These are phyloP conservation scores for Lissonota sp. DNA, from an alignment of 2,888 invertebrate species.

Conservation along the genomic window DNA sequence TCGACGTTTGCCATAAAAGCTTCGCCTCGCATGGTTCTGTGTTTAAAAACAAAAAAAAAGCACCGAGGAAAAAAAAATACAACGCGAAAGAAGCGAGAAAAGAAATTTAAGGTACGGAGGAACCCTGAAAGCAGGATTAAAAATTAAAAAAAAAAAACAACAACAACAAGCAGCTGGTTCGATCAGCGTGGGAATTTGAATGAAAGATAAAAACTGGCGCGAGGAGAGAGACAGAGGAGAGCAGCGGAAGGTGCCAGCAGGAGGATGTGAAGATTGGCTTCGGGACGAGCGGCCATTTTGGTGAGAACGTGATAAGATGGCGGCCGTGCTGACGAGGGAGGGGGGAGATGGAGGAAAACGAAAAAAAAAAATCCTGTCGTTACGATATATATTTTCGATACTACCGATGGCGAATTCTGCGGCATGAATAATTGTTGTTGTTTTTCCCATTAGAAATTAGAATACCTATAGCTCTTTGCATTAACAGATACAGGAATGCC, in stretches of 20 bases:
- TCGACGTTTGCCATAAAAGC: conserved; percentile 83
- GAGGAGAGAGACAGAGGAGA: conserved; percentile 13
- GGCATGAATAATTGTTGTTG: conserved; percentile 83
- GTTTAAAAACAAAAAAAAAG: conserved; percentile 72
- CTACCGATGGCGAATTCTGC: conserved; percentile 77
- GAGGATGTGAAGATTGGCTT: background rate
- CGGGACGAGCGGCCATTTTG: conserved; percentile 4
- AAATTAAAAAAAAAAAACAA: too few species aligned
- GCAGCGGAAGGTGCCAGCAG: conserved; percentile 7
- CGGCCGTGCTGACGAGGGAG: background rate
- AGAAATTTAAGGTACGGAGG: conserved; percentile 17
- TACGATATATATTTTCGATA: background rate
- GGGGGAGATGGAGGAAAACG: conserved; percentile 13
- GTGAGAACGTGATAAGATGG: conserved; percentile 14
- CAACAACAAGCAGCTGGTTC: background rate
- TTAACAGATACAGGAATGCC: conserved; percentile 83
- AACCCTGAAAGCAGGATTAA: conserved; percentile 7
- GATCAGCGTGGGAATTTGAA: conserved; percentile 16
- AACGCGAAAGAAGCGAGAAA: conserved; percentile 16
- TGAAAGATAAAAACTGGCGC: background rate
- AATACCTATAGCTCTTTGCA: conserved; percentile 80
- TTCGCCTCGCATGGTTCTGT: conserved; percentile 84
- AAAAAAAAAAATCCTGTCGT: conserved; percentile 16
- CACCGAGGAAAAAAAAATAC: conserved; percentile 26
- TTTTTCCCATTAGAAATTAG: conserved; percentile 81